Percentiles rank a stretch among this genome's conserved stretches.
Conservation (phyloP, 1,140 invertebrate genomes). For the Gryllus bimaculatus region DNA sequence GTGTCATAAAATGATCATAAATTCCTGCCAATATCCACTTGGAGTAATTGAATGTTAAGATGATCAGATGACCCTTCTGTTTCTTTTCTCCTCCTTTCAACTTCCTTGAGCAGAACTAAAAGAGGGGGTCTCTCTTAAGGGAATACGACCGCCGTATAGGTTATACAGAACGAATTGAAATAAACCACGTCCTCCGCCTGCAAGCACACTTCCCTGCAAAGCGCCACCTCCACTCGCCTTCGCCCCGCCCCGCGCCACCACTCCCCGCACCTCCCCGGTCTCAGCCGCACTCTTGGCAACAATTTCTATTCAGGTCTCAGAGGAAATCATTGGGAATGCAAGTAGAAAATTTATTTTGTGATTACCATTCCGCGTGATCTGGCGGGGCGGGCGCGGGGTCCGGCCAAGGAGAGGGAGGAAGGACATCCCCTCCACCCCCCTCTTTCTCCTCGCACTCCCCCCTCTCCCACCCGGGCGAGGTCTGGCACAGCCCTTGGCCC, state of each 20-base stretch:
- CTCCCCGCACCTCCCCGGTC: not conserved
- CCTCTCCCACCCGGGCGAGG: conserved; percentile 7
- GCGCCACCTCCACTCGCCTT: not conserved
- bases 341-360: conserved; percentile 50
- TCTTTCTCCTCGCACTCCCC: not conserved
- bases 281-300: conserved; percentile 17
- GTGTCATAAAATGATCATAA: not conserved
- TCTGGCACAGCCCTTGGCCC: not conserved
- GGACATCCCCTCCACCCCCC: conserved; percentile 18
- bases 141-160: not conserved
- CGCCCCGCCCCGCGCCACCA: not conserved
- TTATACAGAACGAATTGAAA: conserved; percentile 19
- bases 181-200: conserved; percentile 14
- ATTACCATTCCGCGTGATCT: conserved; percentile 32
- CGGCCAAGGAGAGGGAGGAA: conserved; percentile 13
- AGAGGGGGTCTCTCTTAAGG: not conserved
- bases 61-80: not conserved
- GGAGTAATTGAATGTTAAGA: not conserved
- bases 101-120: not conserved
- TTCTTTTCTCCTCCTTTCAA: not conserved
- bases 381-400: not conserved
- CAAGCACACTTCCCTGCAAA: not conserved
- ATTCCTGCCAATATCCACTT: not conserved
- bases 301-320: conserved; percentile 38
- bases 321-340: conserved; percentile 63